Evolutionary conservation across 2,888 invertebrate species (phyloP), one percentile per base, ranked within the genome.

Genomic region (Myopa testacea): DNA sequence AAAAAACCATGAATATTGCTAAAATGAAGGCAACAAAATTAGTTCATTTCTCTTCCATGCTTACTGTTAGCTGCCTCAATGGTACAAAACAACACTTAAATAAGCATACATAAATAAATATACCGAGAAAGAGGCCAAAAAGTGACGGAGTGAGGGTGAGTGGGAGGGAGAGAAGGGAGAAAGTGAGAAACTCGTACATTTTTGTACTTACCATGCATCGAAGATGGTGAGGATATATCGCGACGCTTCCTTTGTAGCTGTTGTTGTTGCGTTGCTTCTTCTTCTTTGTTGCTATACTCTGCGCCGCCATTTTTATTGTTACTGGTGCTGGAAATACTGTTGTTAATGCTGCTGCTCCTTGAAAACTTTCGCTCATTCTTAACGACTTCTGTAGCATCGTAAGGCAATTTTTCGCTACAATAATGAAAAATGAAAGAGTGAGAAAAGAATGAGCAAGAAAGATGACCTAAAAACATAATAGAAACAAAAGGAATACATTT

Each of bases 161-260:
- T 1, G 50, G 4, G 5, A 4, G 50, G 4, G 45, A 12, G 14
- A 38, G 16, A 34, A 3, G 45, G 45, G 7, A 3, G 10, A 10
- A 45, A 10, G 45, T 45, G 7, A 45, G 45, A 45, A 45, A 10
- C 45, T 45, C 26, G 26, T 26, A 26, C 26, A 26, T 26, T 26
- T 19, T 1, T 34, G 10, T 63, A 79, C 87, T 88, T 85, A 84
- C 88, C 87, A 78, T 88, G 88, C 87, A 88, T 87, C 72, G 88
- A 86, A 71, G 87, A 83, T 70, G 87, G 86, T 75, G 88, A 84
- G 76, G 84, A 82, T 50, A 87, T 87, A 80, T 88, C 88, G 73
- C 88, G 80, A 70, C 87, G 87, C 69, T 82, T 79, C 70, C 88
- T 84, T 75, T 84, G 26, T 8, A 8, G 45, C 34, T 75, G 76